Evolutionary conservation across 2,113 vertebrate species (phyloP).

Genomic region (Pseudois nayaur): DNA sequence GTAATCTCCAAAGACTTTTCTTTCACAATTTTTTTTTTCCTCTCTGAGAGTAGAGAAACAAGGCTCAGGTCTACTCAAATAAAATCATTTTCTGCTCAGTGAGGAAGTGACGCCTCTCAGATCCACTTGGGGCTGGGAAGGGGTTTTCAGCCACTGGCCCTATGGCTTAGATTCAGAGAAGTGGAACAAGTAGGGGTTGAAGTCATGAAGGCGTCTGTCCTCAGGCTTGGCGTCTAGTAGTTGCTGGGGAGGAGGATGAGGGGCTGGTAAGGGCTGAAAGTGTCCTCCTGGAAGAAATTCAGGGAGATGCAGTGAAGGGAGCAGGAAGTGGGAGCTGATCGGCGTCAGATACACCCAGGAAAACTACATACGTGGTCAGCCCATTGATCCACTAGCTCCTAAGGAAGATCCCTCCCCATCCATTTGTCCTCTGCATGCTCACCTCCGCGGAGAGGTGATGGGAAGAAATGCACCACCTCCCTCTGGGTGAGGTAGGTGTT

Average conservation of each 20-base stretch:
- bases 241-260: background rate
- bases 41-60: constrained; percentile 33
- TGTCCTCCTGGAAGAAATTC: background rate
- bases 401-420: background rate
- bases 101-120: background rate
- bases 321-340: background rate
- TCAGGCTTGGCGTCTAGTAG: background rate
- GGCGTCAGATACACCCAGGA: background rate
- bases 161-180: background rate
- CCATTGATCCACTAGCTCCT: background rate
- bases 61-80: constrained; percentile 38
- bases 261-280: background rate
- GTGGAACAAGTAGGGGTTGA: rapidly evolving
- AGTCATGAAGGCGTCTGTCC: background rate
- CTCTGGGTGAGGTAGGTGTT: rapidly evolving
- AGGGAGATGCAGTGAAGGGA: background rate
- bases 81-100: background rate
- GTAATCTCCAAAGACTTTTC: constrained; percentile 61
- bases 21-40: constrained; percentile 55
- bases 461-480: background rate
- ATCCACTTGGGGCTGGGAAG: background rate
- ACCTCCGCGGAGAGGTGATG: rapidly evolving
- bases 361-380: rapidly evolving
- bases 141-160: background rate
- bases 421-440: rapidly evolving